Conservation (phyloP, 2,888 invertebrate species). For the Smittia aterrima region DNA sequence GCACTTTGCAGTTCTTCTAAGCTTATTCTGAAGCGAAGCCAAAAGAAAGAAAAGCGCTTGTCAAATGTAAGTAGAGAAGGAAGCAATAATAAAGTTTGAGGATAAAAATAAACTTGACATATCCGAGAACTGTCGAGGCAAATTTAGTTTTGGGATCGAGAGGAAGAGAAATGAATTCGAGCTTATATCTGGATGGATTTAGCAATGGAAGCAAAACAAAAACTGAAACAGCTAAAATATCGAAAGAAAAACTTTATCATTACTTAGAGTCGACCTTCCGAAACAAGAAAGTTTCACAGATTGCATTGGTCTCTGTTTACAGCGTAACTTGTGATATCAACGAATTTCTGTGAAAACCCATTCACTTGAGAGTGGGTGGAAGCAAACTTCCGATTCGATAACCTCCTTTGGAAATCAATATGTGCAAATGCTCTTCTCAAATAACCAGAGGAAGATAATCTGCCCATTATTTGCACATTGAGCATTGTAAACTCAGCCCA, state of each 20-base stretch:
- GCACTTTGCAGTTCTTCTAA: neutral
- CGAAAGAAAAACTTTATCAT: constrained; percentile 5
- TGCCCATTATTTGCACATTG: neutral
- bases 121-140: constrained; percentile 22
- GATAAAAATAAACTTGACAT: constrained; percentile 32
- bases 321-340: neutral
- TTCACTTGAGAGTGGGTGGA: neutral
- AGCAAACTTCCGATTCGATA: neutral
- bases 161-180: neutral
- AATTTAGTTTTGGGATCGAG: constrained; percentile 4
- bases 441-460: neutral
- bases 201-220: too few relatives aligned
- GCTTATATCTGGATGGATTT: neutral
- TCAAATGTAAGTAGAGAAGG: neutral
- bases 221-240: neutral
- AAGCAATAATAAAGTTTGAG: constrained; percentile 38
- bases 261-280: neutral
- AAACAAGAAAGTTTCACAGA: constrained; percentile 9
- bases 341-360: neutral
- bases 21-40: neutral
- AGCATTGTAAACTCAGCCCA: too few relatives aligned
- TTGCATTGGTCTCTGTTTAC: constrained; percentile 1
- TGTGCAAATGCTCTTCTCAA: constrained; percentile 6
- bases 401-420: neutral
- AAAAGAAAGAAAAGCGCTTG: neutral